A percentile compares a stretch with the other conserved stretches of the same genome.
Conservation (phyloP, 2,888 invertebrate species). For the Dryobota labecula region DNA sequence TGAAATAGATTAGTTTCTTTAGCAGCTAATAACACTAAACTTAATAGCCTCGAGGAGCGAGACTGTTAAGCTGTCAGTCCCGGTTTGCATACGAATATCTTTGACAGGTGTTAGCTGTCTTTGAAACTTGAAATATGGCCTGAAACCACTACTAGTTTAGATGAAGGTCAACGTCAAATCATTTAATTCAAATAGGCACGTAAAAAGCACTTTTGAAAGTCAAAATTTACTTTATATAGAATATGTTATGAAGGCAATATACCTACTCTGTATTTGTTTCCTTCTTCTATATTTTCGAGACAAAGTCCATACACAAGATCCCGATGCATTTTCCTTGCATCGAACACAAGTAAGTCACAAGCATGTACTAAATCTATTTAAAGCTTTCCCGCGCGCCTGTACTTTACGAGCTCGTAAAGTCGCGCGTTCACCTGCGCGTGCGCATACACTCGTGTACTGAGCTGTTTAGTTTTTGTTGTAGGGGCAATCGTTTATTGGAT, state of each 20-base stretch:
- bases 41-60: not conserved
- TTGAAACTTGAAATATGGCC: not conserved
- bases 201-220: no score
- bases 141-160: not conserved
- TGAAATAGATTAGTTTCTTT: constrained; percentile 33
- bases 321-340: constrained; percentile 48
- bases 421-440: constrained; percentile 75
- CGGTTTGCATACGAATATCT: not conserved
- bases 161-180: no score
- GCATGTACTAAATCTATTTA: constrained; percentile 68
- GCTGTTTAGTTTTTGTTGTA: constrained; percentile 26
- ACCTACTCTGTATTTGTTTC: not conserved
- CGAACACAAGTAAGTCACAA: constrained; percentile 61
- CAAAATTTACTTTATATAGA: no score
- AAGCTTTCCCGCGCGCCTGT: constrained; percentile 64
- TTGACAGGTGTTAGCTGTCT: not conserved
- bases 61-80: constrained; percentile 12
- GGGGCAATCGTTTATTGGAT: not conserved
- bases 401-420: constrained; percentile 77
- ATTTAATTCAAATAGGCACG: no score
- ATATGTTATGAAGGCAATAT: not conserved
- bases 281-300: not conserved
- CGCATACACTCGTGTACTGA: constrained; percentile 63
- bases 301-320: not conserved
- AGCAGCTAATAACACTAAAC: constrained; percentile 29